These are phyloP conservation scores for Linepithema humile DNA, from an alignment of 1,140 invertebrate species.

Conservation along the genomic window DNA sequence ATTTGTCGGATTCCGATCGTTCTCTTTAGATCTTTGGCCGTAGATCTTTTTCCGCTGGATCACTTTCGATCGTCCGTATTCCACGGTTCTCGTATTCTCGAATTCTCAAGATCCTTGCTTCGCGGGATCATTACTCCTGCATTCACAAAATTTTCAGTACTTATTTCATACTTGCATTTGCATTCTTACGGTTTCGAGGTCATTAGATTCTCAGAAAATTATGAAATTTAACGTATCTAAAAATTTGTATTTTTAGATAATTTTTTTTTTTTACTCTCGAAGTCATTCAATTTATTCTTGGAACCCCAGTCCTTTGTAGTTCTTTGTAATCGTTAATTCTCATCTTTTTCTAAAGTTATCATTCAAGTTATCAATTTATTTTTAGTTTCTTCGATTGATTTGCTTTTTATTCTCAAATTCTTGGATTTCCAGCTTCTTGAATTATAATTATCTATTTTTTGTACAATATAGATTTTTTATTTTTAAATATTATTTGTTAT, in stretches of 20 bases:
- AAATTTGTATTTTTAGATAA: not conserved
- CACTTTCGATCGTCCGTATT: not conserved
- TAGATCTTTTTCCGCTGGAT: no score
- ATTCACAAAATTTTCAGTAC: not conserved
- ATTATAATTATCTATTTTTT: not conserved
- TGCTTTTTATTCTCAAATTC: not conserved
- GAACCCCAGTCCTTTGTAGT: not conserved
- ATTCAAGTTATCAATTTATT: not conserved
- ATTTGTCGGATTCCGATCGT: no score
- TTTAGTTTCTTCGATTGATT: not conserved
- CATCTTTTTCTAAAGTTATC: not conserved
- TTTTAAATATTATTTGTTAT: not conserved
- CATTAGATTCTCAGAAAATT: not conserved
- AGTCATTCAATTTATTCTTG: no score
- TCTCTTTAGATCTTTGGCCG: not conserved
- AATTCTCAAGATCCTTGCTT: not conserved
- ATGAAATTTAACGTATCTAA: not conserved
- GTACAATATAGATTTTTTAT: not conserved
- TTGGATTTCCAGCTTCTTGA: not conserved
- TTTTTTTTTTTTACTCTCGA: not conserved
- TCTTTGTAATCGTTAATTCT: not conserved
- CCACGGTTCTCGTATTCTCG: not conserved
- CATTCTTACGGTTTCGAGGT: not conserved
- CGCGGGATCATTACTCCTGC: not conserved
- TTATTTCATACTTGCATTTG: not conserved